A percentile compares a stretch with the other conserved stretches of the same genome.
Conservation (phyloP, 2,888 invertebrate genomes). For the Lasioglossum figueresi region DNA sequence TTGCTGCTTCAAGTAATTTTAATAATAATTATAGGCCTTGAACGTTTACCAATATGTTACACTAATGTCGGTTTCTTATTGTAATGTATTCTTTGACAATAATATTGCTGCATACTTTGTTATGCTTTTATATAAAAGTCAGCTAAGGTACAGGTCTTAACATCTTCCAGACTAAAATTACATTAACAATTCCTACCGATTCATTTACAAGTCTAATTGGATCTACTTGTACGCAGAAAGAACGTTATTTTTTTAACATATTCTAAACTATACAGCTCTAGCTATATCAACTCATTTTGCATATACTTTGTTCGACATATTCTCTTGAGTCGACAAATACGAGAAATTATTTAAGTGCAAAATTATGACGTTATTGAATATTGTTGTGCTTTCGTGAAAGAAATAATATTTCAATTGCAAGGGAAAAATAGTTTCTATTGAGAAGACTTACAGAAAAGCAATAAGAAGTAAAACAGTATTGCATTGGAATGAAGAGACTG, state of each 20-base stretch:
- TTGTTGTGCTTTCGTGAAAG: neutral
- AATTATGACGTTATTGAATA: neutral
- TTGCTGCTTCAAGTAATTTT: constrained; percentile 35
- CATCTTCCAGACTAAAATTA: constrained; percentile 31
- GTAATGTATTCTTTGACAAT: constrained; percentile 59
- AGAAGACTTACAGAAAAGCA: constrained; percentile 43
- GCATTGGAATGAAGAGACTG: constrained; percentile 79
- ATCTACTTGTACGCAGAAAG: constrained; percentile 4
- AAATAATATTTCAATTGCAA: neutral
- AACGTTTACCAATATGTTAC: constrained; percentile 42
- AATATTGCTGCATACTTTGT: constrained; percentile 51
- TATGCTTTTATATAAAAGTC: constrained; percentile 39
- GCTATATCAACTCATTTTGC: neutral
- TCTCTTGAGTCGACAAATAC: neutral
- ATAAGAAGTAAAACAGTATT: constrained; percentile 74
- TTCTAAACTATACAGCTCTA: constrained; percentile 1
- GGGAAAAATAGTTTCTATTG: constrained; percentile 8
- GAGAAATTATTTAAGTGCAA: neutral
- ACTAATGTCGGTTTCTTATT: constrained; percentile 37
- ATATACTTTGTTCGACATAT: neutral
- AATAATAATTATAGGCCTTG: constrained; percentile 43
- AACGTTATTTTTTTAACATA: neutral
- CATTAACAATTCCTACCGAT: constrained; percentile 28
- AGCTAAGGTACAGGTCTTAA: constrained; percentile 29
- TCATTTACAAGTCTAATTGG: constrained; percentile 17